Percentiles rank a stretch among this genome's conserved stretches.
phyloP scores from a whole-genome alignment of 2,888 invertebrate species.

The Timema podura region DNA sequence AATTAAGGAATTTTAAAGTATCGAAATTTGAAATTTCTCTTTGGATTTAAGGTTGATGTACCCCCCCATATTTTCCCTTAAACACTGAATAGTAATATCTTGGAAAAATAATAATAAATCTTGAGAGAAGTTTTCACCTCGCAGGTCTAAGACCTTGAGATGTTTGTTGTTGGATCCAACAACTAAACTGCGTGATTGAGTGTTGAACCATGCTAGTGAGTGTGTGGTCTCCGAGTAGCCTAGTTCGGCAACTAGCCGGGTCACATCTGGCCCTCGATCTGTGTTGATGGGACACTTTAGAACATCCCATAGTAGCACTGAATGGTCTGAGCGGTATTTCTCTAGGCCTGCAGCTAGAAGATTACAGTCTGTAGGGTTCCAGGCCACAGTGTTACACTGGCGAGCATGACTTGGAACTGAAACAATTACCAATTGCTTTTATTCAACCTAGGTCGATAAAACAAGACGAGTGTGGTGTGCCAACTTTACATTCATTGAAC shows the following conservation, averaged over 20 bases:
- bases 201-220: constrained; percentile 79
- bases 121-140: constrained; percentile 57
- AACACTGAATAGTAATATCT: too few species aligned
- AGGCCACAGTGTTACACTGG: constrained; percentile 80
- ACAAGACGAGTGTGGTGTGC: too few species aligned
- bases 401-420: constrained; percentile 78
- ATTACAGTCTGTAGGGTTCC: constrained; percentile 80
- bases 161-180: constrained; percentile 89
- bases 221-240: constrained; percentile 80
- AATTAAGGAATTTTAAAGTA: too few species aligned
- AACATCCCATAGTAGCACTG: constrained; percentile 87
- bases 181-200: constrained; percentile 68
- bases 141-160: constrained; percentile 82
- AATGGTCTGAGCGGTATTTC: constrained; percentile 83
- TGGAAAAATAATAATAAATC: too few species aligned
- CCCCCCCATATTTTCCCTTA: too few species aligned
- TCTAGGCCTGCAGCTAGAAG: constrained; percentile 84
- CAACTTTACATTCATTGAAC: too few species aligned
- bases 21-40: too few species aligned
- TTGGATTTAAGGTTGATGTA: too few species aligned
- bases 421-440: constrained; percentile 31
- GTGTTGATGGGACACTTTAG: constrained; percentile 46
- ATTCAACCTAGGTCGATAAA: too few species aligned
- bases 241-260: constrained; percentile 66
- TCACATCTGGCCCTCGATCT: constrained; percentile 45